A percentile compares a stretch with the other conserved stretches of the same genome.
These are phyloP conservation scores for Poecile montanus DNA, from an alignment of 2,797 vertebrate species.

Conservation along the genomic window DNA sequence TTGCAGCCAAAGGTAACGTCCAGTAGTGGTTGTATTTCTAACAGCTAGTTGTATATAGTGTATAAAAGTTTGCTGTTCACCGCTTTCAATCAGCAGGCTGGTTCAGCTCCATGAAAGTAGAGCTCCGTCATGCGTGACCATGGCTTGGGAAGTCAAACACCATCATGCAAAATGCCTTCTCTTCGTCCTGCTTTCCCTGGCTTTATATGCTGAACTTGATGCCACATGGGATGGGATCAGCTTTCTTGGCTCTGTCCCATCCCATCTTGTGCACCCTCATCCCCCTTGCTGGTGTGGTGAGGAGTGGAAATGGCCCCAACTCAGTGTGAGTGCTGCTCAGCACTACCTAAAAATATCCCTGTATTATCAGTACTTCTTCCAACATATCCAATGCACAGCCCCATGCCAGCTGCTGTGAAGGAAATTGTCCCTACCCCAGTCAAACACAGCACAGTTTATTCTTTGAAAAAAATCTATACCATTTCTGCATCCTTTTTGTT, in stretches of 20 bases:
- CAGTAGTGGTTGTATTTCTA: not conserved
- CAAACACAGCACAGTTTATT: not conserved
- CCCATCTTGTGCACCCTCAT: fast-evolving
- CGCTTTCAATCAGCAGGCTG: not conserved
- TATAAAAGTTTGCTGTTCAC: not conserved
- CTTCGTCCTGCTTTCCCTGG: not conserved
- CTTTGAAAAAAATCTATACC: fast-evolving
- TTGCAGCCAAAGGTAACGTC: conserved; percentile 54
- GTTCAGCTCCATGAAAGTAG: no score
- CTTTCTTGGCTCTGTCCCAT: not conserved
- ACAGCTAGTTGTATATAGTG: not conserved
- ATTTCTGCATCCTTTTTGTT: not conserved
- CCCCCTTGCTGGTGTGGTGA: not conserved
- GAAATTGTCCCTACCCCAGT: no score
- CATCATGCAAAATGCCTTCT: not conserved
- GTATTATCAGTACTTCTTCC: not conserved
- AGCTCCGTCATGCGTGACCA: fast-evolving
- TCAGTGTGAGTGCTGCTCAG: not conserved
- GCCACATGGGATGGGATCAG: not conserved
- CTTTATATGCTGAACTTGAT: not conserved
- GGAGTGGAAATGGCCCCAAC: fast-evolving
- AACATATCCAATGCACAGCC: not conserved
- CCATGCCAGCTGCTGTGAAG: fast-evolving
- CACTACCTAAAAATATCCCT: not conserved
- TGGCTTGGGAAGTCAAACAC: not conserved